phyloP scores from a whole-genome alignment of 2,113 vertebrate genomes.

The Oreochromis niloticus region DNA sequence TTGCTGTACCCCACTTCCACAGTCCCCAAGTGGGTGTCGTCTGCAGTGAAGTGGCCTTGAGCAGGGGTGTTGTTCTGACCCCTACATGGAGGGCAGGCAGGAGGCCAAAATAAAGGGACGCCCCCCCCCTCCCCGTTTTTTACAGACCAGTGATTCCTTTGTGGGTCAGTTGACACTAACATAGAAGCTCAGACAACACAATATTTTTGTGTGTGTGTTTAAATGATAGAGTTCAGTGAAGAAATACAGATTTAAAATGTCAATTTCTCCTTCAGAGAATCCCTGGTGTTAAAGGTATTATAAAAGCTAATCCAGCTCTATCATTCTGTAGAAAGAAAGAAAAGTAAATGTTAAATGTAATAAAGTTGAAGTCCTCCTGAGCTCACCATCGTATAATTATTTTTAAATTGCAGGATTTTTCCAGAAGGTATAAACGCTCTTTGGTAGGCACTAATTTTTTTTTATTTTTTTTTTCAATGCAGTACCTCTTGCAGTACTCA shows the following conservation, averaged over 20 bases:
- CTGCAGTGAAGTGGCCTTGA: constrained; percentile 7
- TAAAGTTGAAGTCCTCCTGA: not conserved
- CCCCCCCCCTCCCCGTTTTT: not conserved
- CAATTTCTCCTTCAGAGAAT: not conserved
- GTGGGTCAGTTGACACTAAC: not conserved
- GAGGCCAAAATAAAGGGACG: not conserved
- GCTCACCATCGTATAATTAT: not conserved
- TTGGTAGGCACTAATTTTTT: not conserved
- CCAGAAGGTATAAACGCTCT: not conserved
- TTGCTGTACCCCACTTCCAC: not conserved
- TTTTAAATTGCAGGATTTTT: not conserved
- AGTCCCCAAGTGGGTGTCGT: not conserved
- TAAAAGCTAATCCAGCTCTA: not conserved
- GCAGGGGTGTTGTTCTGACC: not conserved
- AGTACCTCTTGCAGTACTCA: not conserved
- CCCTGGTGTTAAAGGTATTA: not conserved
- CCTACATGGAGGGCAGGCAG: not conserved
- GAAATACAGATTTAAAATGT: not conserved
- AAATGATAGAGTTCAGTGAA: not conserved
- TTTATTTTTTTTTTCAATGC: too few relatives aligned
- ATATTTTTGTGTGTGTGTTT: rapidly evolving
- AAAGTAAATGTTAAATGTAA: not conserved
- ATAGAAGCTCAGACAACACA: not conserved
- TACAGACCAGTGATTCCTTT: not conserved
- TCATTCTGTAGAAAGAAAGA: not conserved